Base-by-base conservation (phyloP, 1,140 invertebrate genomes). In the Oryzaephilus surinamensis region DNA sequence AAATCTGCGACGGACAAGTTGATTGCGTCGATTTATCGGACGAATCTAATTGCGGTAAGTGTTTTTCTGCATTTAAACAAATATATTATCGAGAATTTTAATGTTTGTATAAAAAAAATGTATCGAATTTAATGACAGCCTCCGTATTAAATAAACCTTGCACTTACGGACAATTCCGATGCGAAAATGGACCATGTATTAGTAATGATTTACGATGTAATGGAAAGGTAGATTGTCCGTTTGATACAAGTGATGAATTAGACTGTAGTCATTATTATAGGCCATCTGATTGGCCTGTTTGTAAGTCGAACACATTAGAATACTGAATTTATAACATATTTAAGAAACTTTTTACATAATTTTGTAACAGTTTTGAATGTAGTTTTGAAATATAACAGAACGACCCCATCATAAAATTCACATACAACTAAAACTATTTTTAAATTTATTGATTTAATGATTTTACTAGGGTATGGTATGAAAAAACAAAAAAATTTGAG, bases 21-120 rank as follows among this genome's bases (percentile, higher is more conserved):
- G 78, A 87, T 51, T 88, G 84, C 57, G 50, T 52, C n/a, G 79
- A 84, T 53, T 66, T 71, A 36, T 76, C 76, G 20, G 84, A 89
- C 66, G 84, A 89, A 66, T 62, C 59, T 21, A 64, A 71, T 55
- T 81, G 77, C 57, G 57, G 72, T 76, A 67, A 67, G 71, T 69
- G 54, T n/a, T n/a, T 10, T 10, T 0, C 8, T 24, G 1, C 11
- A n/a, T 24, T 24, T 24, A 24, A 10, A 24, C 8, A 6, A 24
- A n/a, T 32, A 16, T 32, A 32, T 26, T 36, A 10, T 26, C 7
- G 23, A 36, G 13, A 23, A n/a, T 23, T 36, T 26, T 24, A 10
- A n/a, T 24, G 8, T 24, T 24, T 7, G 10, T 24, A 10, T 24
- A 24, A 24, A 24, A 10, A 2, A 24, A 24, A 24, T 10, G 8